phyloP scores from a whole-genome alignment of 2,113 vertebrate genomes.

The Dendrocopos noguchii region DNA sequence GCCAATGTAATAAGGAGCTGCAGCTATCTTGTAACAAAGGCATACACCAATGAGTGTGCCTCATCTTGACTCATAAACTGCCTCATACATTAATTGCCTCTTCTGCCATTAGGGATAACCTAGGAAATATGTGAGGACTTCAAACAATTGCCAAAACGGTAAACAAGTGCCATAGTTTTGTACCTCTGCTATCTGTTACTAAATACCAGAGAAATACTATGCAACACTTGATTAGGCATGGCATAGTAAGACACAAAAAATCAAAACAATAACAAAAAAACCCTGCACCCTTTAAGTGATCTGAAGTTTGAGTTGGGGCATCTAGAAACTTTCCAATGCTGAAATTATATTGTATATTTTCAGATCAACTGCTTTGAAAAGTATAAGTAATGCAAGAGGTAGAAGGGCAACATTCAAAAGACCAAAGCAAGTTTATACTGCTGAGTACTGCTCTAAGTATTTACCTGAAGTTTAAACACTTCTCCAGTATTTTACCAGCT shows the following conservation, averaged over 20 bases:
- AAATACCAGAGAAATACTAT: not conserved
- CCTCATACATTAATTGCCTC: not conserved
- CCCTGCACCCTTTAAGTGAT: not conserved
- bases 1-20: not conserved
- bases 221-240: not conserved
- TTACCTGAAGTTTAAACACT: not conserved
- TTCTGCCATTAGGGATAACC: not conserved
- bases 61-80: not conserved
- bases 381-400: not conserved
- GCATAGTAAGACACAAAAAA: not conserved
- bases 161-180: not conserved
- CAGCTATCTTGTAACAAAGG: not conserved
- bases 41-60: not conserved
- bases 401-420: not conserved
- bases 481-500: not conserved
- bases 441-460: not conserved
- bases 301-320: not conserved
- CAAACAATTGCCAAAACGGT: not conserved
- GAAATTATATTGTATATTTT: not conserved
- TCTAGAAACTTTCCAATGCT: not conserved
- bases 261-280: not conserved
- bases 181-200: not conserved
- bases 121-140: not conserved
- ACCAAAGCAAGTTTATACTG: not conserved
- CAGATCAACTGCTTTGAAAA: not conserved